Base-by-base conservation (phyloP, 2,113 vertebrate species). In the Xyliphius kryptos region DNA sequence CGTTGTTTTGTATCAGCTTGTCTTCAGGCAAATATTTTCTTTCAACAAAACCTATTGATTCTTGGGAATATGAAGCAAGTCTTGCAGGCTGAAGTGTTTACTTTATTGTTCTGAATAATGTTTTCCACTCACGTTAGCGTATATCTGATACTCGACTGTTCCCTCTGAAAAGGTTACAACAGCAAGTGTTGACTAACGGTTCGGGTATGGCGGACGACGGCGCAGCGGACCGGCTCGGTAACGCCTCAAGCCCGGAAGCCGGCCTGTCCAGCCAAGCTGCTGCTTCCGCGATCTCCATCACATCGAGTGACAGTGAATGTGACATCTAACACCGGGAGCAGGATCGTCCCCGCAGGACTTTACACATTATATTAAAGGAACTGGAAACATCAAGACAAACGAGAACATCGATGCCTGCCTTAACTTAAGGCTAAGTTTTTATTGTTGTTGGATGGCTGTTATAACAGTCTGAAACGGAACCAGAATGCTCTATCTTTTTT, bases 231-330 rank as follows among this genome's bases (percentile, higher is more conserved):
- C 87, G 86, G 40, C 79, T 87, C 77, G 93, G 92, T 6, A 83
- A 87, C 67, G 87, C 90, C 55, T 89, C 93, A 79, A 97, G 94
- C 76, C 95, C 95, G 3, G 91, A 92, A 44, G 92, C 91, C 74
- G 96, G 93, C 80, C 86, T 97, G 71, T 95, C 92, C 79, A 95
- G 93, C 87, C 97, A 97, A 83, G 93, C 92, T 59, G 93, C 93
- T 79, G 90, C 92, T 76, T 97, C 93, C 65, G 95, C 95, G 74
- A 98, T 98, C 87, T 98, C 95, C 86, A 98, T 98, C 91, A 97
- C 94, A 72, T 98, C 95, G 81, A 97, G 93, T 85, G 95, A 97
- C 89, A 98, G 95, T 80, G 95, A 98, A 89, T 94, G 94, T 87
- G 95, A 98, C 87, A 94, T 98, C 88, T 97, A 85, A 91, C 77